A percentile compares a stretch with the other conserved stretches of the same genome.
Evolutionary conservation across 2,888 invertebrate genomes (phyloP).

Genomic region (Synanthedon andrenaeformis): DNA sequence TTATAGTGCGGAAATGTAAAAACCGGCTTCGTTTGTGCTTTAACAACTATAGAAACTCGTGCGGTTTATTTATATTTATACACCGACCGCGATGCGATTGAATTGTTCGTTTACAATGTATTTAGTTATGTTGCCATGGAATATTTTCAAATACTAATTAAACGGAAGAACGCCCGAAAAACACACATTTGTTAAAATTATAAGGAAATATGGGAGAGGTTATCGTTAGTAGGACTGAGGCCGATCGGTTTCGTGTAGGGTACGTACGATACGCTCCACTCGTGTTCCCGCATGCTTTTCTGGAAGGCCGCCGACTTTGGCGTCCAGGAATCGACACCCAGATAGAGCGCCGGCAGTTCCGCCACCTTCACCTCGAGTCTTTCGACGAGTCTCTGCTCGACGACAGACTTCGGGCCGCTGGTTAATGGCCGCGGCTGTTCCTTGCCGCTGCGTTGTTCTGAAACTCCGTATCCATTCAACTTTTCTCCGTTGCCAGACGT

Average conservation of each 20-base stretch:
- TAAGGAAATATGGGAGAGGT: neutral
- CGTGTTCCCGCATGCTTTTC: constrained; percentile 69
- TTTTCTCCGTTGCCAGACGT: constrained; percentile 62
- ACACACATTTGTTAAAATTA: no score
- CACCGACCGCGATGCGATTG: neutral
- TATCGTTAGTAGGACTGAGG: constrained; percentile 26
- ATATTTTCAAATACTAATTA: neutral
- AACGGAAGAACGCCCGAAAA: no score
- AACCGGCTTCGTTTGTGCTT: no score
- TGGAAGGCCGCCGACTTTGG: constrained; percentile 75
- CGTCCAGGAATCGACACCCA: constrained; percentile 80
- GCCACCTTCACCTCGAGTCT: constrained; percentile 65
- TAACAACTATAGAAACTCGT: no score
- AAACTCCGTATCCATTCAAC: constrained; percentile 44
- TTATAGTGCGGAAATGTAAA: no score
- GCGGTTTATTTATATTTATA: no score
- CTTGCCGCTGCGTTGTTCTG: constrained; percentile 44
- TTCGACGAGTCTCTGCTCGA: constrained; percentile 61
- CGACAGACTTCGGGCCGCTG: constrained; percentile 53
- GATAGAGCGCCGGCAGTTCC: constrained; percentile 77
- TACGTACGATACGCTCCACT: constrained; percentile 72
- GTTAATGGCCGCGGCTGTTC: constrained; percentile 50
- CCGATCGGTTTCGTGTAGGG: constrained; percentile 9
- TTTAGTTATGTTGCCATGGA: neutral
- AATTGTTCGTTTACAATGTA: neutral